Base-by-base conservation (phyloP, 1,140 invertebrate genomes). In the Ips typographus region DNA sequence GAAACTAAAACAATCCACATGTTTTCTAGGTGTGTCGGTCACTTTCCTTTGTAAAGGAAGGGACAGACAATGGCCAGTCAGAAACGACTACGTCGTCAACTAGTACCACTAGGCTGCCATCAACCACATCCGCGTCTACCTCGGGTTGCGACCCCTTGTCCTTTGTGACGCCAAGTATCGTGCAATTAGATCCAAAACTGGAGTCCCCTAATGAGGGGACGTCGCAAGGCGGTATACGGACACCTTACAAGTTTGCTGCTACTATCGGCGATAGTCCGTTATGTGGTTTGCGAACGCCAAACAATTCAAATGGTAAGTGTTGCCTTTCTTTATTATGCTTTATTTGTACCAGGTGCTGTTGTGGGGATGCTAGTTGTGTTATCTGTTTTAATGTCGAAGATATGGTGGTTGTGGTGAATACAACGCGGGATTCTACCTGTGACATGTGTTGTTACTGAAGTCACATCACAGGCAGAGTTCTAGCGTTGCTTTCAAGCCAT, bases 381-480 rank as follows among this genome's bases (percentile, higher is more conserved):
- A 22, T 22, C 22, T 22, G 22, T 22, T 22, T 22, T 22, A 22
- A 22, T 22, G 22, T 22, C 22, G 22, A 22, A 22, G 22, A 22
- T 22, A 22, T 22, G 22, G 22, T 22, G 22, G 22, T 22, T 58
- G 43, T 61, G 52, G 72, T 78, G 70, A 70, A 43, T 84, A 84
- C 88, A 83, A 84, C 82, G 85, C 87, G 88, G 91, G 83, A 85
- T 89, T 91, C 86, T 85, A 82, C 79, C 89, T 91, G 90, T 91
- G 90, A 90, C 85, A 80, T 91, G 90, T 90, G 88, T 83, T 69
- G 71, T 59, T 74, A 74, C 77, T 79, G 74, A 71, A 81, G 71
- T 89, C 90, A 91, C 90, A 93, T 93, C 91, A 93, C 91, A 93
- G 91, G 90, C 90, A 91, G 90, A 93, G 91, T 92, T 92, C 91